Evolutionary conservation across 2,113 vertebrate genomes (phyloP).

Genomic region (Diadophis punctatus): DNA sequence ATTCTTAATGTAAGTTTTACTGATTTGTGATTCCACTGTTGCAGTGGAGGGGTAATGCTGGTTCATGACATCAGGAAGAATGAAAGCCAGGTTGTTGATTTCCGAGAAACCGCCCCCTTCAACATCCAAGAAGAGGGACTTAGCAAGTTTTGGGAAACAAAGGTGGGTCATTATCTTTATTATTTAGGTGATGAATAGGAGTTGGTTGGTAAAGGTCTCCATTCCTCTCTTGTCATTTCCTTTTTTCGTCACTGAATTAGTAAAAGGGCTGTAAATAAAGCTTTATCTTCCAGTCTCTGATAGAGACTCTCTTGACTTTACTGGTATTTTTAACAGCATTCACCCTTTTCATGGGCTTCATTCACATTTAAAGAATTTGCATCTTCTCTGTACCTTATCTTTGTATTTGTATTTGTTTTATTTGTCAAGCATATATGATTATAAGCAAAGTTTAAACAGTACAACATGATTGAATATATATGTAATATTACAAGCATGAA

Average conservation of each 20-base stretch:
- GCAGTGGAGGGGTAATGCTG: conserved; percentile 94
- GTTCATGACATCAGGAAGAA: conserved; percentile 92
- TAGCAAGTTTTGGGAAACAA: conserved; percentile 70
- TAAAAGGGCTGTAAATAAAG: not conserved
- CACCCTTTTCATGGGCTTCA: not conserved
- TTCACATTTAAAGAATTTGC: not conserved
- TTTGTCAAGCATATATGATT: too few relatives aligned
- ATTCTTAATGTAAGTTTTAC: fast-evolving
- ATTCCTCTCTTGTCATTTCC: conserved; percentile 34
- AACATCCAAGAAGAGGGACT: conserved; percentile 77
- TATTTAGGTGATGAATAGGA: fast-evolving
- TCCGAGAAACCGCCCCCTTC: conserved; percentile 89
- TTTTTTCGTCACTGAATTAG: not conserved
- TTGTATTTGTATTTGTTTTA: not conserved
- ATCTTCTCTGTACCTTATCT: not conserved
- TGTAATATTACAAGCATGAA: too few relatives aligned
- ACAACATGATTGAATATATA: too few relatives aligned
- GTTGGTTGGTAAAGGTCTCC: not conserved
- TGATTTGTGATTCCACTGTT: fast-evolving
- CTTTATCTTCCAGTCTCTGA: not conserved
- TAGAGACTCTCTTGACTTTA: not conserved
- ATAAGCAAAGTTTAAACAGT: too few relatives aligned
- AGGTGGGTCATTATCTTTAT: conserved; percentile 63
- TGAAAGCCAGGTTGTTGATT: conserved; percentile 87
- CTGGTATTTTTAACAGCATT: not conserved